phyloP scores from a whole-genome alignment of 2,113 vertebrate genomes.

The Nesoenas mayeri region DNA sequence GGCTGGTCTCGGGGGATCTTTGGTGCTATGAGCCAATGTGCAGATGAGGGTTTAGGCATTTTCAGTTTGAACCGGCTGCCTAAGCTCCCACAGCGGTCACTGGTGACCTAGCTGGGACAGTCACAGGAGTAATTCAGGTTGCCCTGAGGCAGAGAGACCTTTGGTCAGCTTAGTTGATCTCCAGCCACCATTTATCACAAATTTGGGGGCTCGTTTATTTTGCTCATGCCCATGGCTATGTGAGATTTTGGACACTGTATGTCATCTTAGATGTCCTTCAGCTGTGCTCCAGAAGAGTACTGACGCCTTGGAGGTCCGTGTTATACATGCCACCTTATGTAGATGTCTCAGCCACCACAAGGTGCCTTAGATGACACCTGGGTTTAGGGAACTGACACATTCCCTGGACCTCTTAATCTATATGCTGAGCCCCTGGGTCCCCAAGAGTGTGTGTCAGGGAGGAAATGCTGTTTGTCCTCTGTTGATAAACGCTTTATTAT shows the following conservation, averaged over 20 bases:
- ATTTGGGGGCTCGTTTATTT: background rate
- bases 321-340: background rate
- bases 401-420: background rate
- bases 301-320: background rate
- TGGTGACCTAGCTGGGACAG: background rate
- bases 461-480: background rate
- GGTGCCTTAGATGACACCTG: background rate
- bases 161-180: fast-evolving
- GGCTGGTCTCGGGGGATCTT: fast-evolving
- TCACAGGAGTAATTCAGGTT: background rate
- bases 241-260: background rate
- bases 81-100: background rate
- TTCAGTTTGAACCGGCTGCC: fast-evolving
- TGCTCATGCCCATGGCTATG: fast-evolving
- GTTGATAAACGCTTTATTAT: background rate
- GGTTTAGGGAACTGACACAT: background rate
- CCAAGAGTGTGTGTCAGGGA: background rate
- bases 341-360: background rate
- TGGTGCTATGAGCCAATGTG: fast-evolving
- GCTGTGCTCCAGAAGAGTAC: background rate
- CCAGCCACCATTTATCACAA: background rate
- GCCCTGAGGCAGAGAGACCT: background rate
- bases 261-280: background rate
- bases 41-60: background rate
- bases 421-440: background rate